Evolutionary conservation across 2,113 vertebrate species (phyloP), one percentile per base, ranked within the genome.

Genomic region (Oxyruncus cristatus): DNA sequence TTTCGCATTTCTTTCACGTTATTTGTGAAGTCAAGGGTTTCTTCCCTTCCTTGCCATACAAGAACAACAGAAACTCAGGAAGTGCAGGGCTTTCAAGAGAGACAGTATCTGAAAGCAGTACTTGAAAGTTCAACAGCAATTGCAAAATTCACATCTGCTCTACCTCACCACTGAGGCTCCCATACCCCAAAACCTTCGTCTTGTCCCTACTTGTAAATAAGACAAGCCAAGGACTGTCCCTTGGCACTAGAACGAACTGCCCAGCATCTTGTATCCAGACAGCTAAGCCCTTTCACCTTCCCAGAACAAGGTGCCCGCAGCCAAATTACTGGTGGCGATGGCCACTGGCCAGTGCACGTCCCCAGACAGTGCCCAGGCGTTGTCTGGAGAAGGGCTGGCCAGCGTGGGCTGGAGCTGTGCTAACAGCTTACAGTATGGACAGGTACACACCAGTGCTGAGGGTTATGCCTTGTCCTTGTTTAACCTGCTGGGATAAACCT

Each of bases 211-310:
- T 78, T 56, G 80, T 56, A 89, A 91, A 75, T 74, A 84, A 78
- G 67, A 92, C 86, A 95, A 87, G 80, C 9, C 83, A 68, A n/a
- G 39, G 58, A 85, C 65, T 77, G 70, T 81, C 84, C 68, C 59
- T 65, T 78, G 76, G 86, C 76, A 71, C 35, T 35, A 56, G 21
- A 95, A 65, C 30, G 79, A 85, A 17, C 42, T 67, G 84, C 83
- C 86, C 80, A 95, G 76, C 35, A 86, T 73, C 52, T 86, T 13
- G 0, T 55, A 86, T 27, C 12, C 93, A 95, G 89, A 87, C 86
- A 94, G 68, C 83, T 89, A 92, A 95, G 79, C 75, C 88, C 88
- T 95, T 94, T 97, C 67, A 92, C 84, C 75, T 89, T 41, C 52
- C n/a, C 61, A 92, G 47, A 97, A 84, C 32, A 75, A 93, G 86